A percentile compares a stretch with the other conserved stretches of the same genome.
Evolutionary conservation across 2,888 invertebrate species (phyloP).

Genomic region (Polydrusus tereticollis): DNA sequence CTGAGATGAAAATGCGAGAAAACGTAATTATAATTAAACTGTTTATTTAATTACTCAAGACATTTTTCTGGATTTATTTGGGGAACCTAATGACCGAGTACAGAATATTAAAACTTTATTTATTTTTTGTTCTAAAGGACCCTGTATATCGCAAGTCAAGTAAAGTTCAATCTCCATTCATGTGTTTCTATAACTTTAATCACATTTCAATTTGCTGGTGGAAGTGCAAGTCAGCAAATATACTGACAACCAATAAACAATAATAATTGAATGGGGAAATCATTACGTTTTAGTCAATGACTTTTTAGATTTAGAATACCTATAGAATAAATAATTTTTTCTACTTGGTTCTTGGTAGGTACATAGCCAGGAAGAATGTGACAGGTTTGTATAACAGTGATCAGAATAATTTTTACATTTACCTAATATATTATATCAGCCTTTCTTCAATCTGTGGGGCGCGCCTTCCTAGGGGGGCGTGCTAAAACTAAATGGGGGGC

Average conservation of each 20-base stretch:
- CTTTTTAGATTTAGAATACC: constrained; percentile 3
- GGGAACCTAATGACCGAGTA: too few relatives aligned
- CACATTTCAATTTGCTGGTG: constrained; percentile 34
- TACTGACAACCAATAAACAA: constrained; percentile 6
- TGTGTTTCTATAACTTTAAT: constrained; percentile 26
- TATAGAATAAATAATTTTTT: too few relatives aligned
- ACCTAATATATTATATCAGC: too few relatives aligned
- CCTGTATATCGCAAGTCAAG: too few relatives aligned
- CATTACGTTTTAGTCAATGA: constrained; percentile 1
- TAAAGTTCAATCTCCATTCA: constrained; percentile 28
- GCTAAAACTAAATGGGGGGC: too few relatives aligned
- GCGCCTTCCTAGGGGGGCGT: too few relatives aligned
- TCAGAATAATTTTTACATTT: too few relatives aligned
- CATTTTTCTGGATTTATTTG: background rate
- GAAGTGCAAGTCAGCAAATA: constrained; percentile 36
- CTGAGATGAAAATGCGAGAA: background rate
- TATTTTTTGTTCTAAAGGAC: background rate
- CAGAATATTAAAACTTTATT: too few relatives aligned
- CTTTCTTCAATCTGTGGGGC: too few relatives aligned
- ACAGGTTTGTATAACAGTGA: too few relatives aligned
- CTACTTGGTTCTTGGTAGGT: too few relatives aligned
- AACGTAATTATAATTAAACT: background rate
- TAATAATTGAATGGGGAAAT: constrained; percentile 15
- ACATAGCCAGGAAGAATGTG: too few relatives aligned
- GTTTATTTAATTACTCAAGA: background rate